A percentile compares a stretch with the other conserved stretches of the same genome.
phyloP scores from a whole-genome alignment of 37 sponge, comb jelly and placozoan species.

The Geodia barretti region DNA sequence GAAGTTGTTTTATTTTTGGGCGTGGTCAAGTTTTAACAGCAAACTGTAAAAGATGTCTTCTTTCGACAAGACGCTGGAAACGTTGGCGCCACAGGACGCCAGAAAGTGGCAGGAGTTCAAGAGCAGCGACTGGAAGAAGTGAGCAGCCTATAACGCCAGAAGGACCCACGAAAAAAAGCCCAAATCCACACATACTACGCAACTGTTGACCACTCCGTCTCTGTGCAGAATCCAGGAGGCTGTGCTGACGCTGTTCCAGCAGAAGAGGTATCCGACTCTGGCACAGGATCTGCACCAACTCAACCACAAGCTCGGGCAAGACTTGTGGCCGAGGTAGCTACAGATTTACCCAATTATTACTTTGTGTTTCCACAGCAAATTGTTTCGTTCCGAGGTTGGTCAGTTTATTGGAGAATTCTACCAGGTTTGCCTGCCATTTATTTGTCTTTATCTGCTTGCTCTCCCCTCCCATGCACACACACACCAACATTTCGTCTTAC shows the following conservation, averaged over 20 bases:
- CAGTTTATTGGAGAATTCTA: conserved; percentile 75
- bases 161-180: too few relatives aligned
- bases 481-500: too few relatives aligned
- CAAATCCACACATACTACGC: too few relatives aligned
- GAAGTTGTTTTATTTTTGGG: neutral
- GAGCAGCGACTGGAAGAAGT: conserved; percentile 43
- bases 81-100: conserved; percentile 11
- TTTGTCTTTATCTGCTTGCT: too few relatives aligned
- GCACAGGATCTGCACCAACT: conserved; percentile 40
- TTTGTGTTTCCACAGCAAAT: conserved; percentile 25
- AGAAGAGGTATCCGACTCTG: conserved; percentile 46
- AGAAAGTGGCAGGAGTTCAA: conserved; percentile 42
- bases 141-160: neutral
- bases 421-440: conserved; percentile 30
- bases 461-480: too few relatives aligned
- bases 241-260: conserved; percentile 60
- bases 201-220: too few relatives aligned
- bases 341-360: neutral
- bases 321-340: neutral
- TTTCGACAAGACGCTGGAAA: neutral
- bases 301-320: conserved; percentile 57
- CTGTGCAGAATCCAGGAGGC: conserved; percentile 42
- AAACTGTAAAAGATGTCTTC: neutral
- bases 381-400: conserved; percentile 66
- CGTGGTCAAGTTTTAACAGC: neutral